A percentile compares a stretch with the other conserved stretches of the same genome.
Evolutionary conservation across 2,888 invertebrate species (phyloP).

Genomic region (Antheraea yamamai): DNA sequence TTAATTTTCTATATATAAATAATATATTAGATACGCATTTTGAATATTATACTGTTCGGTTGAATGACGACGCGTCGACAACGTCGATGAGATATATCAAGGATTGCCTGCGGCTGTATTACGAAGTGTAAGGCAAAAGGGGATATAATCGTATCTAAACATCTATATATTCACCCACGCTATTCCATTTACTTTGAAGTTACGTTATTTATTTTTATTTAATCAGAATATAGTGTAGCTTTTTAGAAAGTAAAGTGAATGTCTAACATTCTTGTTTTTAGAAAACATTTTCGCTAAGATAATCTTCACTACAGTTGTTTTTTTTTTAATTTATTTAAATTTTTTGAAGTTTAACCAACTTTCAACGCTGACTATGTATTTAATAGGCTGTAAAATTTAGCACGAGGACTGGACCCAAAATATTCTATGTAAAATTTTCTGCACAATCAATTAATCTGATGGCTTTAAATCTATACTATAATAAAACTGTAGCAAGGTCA

Average conservation of each 20-base stretch:
- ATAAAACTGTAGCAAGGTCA: no score
- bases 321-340: background rate
- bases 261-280: background rate
- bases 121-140: slow-evolving; percentile 7
- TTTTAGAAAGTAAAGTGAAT: slow-evolving; percentile 7
- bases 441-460: background rate
- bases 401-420: background rate
- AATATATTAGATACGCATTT: background rate
- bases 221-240: background rate
- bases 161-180: background rate
- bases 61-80: slow-evolving; percentile 6
- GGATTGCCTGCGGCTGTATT: background rate
- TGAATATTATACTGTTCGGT: background rate
- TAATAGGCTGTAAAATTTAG: background rate
- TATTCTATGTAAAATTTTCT: background rate
- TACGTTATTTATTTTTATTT: slow-evolving; percentile 7
- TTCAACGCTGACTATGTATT: background rate
- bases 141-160: slow-evolving; percentile 4
- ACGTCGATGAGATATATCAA: slow-evolving; percentile 7
- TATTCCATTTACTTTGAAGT: slow-evolving; percentile 13
- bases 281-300: background rate
- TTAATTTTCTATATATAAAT: background rate
- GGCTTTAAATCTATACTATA: no score
- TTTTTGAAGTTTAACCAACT: background rate
- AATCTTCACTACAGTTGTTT: background rate